Evolutionary conservation across 2,888 invertebrate genomes (phyloP).

Genomic region (Caenorhabditis drosophilae): DNA sequence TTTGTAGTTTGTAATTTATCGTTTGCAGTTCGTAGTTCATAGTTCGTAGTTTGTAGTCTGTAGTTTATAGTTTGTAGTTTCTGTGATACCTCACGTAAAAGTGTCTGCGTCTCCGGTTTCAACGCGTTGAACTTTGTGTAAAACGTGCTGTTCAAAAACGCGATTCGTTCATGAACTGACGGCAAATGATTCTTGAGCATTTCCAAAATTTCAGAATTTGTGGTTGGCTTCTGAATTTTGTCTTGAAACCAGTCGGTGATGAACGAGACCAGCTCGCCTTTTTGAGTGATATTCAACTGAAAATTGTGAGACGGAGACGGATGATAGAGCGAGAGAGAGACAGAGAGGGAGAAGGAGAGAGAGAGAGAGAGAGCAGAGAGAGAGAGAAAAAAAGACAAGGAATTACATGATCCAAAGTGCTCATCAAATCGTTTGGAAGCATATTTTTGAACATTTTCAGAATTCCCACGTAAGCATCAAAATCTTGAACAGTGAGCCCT

Average conservation of each 20-base stretch:
- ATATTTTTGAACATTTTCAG: slow-evolving; percentile 43
- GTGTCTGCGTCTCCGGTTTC: slow-evolving; percentile 41
- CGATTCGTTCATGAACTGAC: slow-evolving; percentile 37
- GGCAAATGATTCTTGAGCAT: slow-evolving; percentile 39
- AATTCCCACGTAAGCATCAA: slow-evolving; percentile 42
- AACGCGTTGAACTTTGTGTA: slow-evolving; percentile 42
- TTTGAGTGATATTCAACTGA: slow-evolving; percentile 42
- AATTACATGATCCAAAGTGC: slow-evolving; percentile 10
- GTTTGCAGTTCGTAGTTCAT: too few species aligned
- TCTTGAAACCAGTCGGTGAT: slow-evolving; percentile 47
- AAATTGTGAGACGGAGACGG: slow-evolving; percentile 2
- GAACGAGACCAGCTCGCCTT: slow-evolving; percentile 40
- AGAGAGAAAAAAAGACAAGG: neutral
- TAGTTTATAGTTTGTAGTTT: too few species aligned
- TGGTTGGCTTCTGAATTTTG: slow-evolving; percentile 33
- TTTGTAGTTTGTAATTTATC: too few species aligned
- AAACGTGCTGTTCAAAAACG: slow-evolving; percentile 37
- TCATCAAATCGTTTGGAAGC: slow-evolving; percentile 6
- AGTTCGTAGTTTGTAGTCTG: too few species aligned
- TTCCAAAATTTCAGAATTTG: slow-evolving; percentile 29
- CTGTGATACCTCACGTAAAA: slow-evolving; percentile 32
- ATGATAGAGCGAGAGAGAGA: neutral
- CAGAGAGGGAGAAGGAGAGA: too few species aligned
- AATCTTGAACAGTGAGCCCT: slow-evolving; percentile 39
- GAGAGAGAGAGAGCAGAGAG: too few species aligned